A percentile compares a stretch with the other conserved stretches of the same genome.
Evolutionary conservation across 2,113 vertebrate species (phyloP).

Genomic region (Pipa parva): DNA sequence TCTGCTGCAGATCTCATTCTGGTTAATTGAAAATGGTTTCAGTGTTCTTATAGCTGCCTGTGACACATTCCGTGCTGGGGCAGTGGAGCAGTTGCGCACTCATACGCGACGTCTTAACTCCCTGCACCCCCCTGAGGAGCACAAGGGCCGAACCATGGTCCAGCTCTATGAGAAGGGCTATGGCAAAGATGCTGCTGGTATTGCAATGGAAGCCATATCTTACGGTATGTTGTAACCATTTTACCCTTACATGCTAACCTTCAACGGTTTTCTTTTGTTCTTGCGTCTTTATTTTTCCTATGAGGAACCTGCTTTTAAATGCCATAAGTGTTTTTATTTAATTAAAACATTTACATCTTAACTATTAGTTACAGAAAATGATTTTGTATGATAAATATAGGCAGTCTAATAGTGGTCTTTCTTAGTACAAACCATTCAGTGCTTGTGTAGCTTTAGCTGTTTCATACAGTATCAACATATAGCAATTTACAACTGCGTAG

Average conservation of each 20-base stretch:
- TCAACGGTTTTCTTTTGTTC: no score
- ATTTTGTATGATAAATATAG: no score
- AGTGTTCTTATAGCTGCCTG: conserved; percentile 93
- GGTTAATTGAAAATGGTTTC: conserved; percentile 94
- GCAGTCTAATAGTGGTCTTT: no score
- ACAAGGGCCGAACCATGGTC: conserved; percentile 73
- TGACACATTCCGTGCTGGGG: conserved; percentile 91
- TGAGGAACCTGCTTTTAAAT: no score
- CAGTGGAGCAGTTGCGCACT: conserved; percentile 93
- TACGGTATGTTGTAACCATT: conserved; percentile 66
- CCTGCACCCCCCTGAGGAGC: conserved; percentile 80
- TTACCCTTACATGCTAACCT: not conserved
- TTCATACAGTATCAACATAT: no score
- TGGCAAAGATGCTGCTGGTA: conserved; percentile 92
- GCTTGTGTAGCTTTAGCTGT: no score
- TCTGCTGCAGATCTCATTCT: conserved; percentile 82
- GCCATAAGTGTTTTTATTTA: no score
- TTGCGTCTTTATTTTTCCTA: no score
- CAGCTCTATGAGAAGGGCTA: conserved; percentile 97
- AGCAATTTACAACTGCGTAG: no score
- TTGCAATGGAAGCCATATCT: conserved; percentile 95
- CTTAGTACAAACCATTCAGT: no score
- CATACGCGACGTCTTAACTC: conserved; percentile 88
- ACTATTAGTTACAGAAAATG: no score
- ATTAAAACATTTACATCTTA: no score